These are phyloP conservation scores for Aporophyla lueneburgensis DNA, from an alignment of 2,888 invertebrate species.

Conservation along the genomic window DNA sequence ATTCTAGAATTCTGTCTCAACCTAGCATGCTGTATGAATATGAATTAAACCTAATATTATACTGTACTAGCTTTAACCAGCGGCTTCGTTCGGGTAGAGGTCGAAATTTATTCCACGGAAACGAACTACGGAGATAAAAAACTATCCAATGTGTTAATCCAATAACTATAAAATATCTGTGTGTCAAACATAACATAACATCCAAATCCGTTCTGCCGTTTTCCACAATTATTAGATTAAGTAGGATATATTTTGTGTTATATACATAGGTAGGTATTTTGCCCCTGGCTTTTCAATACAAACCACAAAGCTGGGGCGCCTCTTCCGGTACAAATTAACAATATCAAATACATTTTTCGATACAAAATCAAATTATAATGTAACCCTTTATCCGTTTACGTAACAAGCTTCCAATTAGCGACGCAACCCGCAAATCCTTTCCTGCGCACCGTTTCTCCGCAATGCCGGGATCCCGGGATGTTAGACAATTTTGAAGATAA, in stretches of 20 bases:
- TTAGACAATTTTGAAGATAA: conserved; percentile 70
- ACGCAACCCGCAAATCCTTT: conserved; percentile 17
- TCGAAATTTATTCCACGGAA: too few species aligned
- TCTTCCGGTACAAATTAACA: conserved; percentile 51
- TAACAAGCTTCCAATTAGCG: conserved; percentile 75
- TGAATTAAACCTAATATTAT: not conserved
- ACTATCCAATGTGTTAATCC: too few species aligned
- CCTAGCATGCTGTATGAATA: not conserved
- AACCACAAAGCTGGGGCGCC: conserved; percentile 24
- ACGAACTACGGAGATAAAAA: too few species aligned
- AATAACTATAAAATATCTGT: too few species aligned
- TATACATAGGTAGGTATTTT: not conserved
- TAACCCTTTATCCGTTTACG: conserved; percentile 71
- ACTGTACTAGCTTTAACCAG: too few species aligned
- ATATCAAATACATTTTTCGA: conserved; percentile 60
- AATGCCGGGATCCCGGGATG: conserved; percentile 29
- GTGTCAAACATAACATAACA: too few species aligned
- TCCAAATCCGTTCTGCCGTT: too few species aligned
- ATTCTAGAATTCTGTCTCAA: too few species aligned
- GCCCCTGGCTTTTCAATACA: conserved; percentile 18
- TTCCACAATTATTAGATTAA: too few species aligned
- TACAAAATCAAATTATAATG: conserved; percentile 59
- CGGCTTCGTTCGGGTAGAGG: too few species aligned
- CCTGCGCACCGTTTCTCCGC: conserved; percentile 28
- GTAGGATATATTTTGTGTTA: not conserved